Conservation (phyloP, 2,113 vertebrate genomes). For the Phyllostomus hastatus region DNA sequence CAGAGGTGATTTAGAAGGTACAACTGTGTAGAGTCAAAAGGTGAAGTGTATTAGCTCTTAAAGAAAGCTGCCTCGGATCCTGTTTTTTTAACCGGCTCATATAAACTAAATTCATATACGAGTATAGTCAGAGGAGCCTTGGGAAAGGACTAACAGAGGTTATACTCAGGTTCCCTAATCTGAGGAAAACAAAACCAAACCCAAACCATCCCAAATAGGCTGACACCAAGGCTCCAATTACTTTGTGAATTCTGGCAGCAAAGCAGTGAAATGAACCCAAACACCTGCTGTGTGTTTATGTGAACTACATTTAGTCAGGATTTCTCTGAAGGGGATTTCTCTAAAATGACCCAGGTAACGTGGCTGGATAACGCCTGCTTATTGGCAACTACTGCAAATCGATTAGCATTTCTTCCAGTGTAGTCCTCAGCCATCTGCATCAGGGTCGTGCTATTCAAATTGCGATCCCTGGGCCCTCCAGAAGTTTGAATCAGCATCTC, state of each 20-base stretch:
- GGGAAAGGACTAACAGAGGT: neutral
- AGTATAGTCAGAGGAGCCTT: neutral
- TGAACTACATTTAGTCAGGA: constrained; percentile 57
- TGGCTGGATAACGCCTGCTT: constrained; percentile 2
- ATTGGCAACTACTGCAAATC: neutral
- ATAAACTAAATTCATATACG: neutral
- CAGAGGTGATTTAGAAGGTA: neutral
- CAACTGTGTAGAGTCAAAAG: neutral
- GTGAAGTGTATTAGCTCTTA: neutral
- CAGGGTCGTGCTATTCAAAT: neutral
- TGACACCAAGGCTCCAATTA: constrained; percentile 56
- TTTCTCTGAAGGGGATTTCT: neutral
- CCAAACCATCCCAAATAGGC: neutral
- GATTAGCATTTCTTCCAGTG: neutral
- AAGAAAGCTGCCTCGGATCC: neutral
- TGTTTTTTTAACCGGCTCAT: neutral
- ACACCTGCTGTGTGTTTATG: constrained; percentile 67
- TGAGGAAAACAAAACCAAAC: neutral
- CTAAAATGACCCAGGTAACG: constrained; percentile 38
- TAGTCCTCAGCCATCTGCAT: neutral
- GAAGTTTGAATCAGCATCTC: neutral
- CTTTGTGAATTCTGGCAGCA: constrained; percentile 46
- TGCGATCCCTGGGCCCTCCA: fast-evolving
- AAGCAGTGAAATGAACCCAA: constrained; percentile 48
- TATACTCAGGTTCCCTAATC: constrained; percentile 26